These are phyloP conservation scores for Neocloeon triangulifer DNA, from an alignment of 1,140 invertebrate species.

Conservation along the genomic window DNA sequence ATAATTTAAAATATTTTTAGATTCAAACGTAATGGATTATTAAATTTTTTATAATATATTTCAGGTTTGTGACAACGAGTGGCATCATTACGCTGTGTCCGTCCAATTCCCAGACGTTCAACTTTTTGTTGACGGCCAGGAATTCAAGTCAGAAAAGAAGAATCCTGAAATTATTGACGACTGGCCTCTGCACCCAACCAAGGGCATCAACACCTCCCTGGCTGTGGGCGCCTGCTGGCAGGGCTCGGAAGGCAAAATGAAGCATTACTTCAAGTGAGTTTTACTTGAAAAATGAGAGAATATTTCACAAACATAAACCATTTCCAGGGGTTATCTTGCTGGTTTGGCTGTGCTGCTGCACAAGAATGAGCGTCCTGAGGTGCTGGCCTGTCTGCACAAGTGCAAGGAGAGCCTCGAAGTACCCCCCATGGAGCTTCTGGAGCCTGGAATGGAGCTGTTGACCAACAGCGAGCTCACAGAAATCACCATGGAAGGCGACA, in stretches of 20 bases:
- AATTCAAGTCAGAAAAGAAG: conserved; percentile 52
- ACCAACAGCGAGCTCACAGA: conserved; percentile 64
- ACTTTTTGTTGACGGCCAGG: conserved; percentile 73
- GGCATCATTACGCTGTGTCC: conserved; percentile 94
- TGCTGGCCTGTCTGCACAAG: conserved; percentile 61
- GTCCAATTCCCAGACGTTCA: conserved; percentile 74
- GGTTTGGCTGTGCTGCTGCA: conserved; percentile 64
- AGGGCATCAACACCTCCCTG: conserved; percentile 79
- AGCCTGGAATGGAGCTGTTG: conserved; percentile 46
- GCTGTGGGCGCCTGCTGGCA: conserved; percentile 96
- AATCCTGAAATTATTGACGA: conserved; percentile 97
- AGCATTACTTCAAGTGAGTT: conserved; percentile 75
- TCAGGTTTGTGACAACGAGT: conserved; percentile 87
- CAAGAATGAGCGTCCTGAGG: conserved; percentile 51
- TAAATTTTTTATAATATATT: no score
- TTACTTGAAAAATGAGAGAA: no score
- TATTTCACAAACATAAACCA: no score
- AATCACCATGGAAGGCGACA: conserved; percentile 74
- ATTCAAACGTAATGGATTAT: no score
- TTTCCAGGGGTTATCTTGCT: conserved; percentile 65
- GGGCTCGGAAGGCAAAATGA: conserved; percentile 69
- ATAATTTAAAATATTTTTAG: no score
- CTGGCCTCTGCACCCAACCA: conserved; percentile 94
- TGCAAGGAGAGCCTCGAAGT: conserved; percentile 68
- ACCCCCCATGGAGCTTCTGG: conserved; percentile 48